A percentile compares a stretch with the other conserved stretches of the same genome.
phyloP scores from a whole-genome alignment of 1,140 invertebrate genomes.

The Samia ricini region DNA sequence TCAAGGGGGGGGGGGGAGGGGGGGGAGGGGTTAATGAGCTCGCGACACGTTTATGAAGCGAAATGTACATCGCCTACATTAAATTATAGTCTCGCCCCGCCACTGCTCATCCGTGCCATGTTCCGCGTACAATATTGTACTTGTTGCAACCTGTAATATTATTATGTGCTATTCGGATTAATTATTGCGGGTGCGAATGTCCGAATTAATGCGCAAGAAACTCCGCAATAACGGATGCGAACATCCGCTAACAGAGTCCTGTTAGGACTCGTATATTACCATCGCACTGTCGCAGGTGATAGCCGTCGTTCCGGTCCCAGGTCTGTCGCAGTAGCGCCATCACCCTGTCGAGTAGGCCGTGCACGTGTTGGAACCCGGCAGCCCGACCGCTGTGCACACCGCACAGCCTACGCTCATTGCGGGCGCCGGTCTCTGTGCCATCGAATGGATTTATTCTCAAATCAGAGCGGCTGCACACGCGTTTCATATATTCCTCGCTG shows the following conservation, averaged over 20 bases:
- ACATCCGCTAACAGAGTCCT: not conserved
- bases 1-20: no score
- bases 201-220: no score
- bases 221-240: not conserved
- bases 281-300: conserved; percentile 84
- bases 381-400: conserved; percentile 96
- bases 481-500: not conserved
- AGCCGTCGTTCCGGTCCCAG: conserved; percentile 83
- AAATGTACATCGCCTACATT: no score
- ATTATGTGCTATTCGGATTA: no score
- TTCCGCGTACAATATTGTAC: no score
- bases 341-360: conserved; percentile 95
- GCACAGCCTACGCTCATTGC: conserved; percentile 92
- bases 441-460: no score
- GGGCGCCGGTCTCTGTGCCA: conserved; percentile 88
- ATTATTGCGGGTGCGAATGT: no score
- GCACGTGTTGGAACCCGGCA: conserved; percentile 97
- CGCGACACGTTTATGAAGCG: no score
- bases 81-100: no score
- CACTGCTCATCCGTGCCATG: no score
- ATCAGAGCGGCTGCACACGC: conserved; percentile 1
- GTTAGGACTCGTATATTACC: conserved; percentile 74
- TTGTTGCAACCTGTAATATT: no score
- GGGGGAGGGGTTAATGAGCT: no score
- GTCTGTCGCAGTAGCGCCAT: conserved; percentile 93